phyloP scores from a whole-genome alignment of 2,888 invertebrate species.

The Crocallis elinguaria region DNA sequence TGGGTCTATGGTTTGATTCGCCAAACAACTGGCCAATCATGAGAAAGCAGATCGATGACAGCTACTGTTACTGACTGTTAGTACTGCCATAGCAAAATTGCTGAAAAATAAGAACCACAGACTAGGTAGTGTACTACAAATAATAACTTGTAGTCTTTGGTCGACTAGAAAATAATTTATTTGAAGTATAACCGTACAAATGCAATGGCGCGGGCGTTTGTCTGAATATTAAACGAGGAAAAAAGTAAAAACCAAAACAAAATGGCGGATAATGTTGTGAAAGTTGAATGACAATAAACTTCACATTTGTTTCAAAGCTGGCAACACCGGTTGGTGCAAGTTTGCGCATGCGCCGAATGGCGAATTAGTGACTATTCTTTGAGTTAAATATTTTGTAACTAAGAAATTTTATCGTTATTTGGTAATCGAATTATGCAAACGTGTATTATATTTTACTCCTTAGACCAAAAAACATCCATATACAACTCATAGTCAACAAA shows the following conservation, averaged over 20 bases:
- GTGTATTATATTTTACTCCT: conserved; percentile 59
- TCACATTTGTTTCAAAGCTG: conserved; percentile 35
- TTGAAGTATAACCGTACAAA: too few relatives aligned
- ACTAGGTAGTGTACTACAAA: too few relatives aligned
- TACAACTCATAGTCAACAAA: conserved; percentile 52
- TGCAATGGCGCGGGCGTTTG: too few relatives aligned
- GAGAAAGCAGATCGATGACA: too few relatives aligned
- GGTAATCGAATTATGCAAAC: conserved; percentile 73
- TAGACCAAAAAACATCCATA: conserved; percentile 51
- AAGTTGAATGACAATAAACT: conserved; percentile 3
- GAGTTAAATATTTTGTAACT: conserved; percentile 81
- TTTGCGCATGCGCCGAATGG: conserved; percentile 85
- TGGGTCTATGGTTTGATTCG: too few relatives aligned
- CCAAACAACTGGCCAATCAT: too few relatives aligned
- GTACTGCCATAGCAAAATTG: too few relatives aligned
- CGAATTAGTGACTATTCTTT: conserved; percentile 83
- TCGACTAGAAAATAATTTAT: too few relatives aligned
- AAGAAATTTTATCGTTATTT: conserved; percentile 81
- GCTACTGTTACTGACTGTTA: too few relatives aligned
- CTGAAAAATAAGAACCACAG: too few relatives aligned
- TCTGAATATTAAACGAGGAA: not conserved
- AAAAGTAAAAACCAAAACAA: not conserved
- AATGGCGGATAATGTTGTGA: not conserved
- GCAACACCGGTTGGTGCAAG: conserved; percentile 74
- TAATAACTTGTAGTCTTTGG: too few relatives aligned